Conservation (phyloP, 2,113 vertebrate genomes). For the Corydoras maculifer region DNA sequence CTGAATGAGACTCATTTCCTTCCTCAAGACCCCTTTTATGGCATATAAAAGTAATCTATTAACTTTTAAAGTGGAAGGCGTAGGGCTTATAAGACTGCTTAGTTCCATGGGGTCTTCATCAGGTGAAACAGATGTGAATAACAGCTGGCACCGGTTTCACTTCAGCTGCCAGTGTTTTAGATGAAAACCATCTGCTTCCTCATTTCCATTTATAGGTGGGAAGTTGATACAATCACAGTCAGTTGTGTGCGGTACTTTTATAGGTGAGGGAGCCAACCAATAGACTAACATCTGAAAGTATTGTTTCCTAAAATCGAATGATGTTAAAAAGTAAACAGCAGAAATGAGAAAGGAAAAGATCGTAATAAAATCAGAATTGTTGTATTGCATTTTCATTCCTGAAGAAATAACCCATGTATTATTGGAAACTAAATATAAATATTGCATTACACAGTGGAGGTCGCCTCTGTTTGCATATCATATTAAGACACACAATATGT, state of each 20-base stretch:
- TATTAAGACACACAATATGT: too few species aligned
- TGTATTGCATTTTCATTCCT: too few species aligned
- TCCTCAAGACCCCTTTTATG: constrained; percentile 6
- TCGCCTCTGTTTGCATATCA: too few species aligned
- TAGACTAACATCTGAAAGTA: too few species aligned
- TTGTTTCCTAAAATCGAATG: too few species aligned
- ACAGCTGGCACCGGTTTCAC: constrained; percentile 16
- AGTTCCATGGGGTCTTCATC: constrained; percentile 15
- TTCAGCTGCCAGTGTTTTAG: constrained; percentile 13
- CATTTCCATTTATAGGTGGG: not conserved
- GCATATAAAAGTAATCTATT: constrained; percentile 22
- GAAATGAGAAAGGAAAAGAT: too few species aligned
- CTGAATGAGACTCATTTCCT: constrained; percentile 5
- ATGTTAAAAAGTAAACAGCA: too few species aligned
- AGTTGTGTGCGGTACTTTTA: not conserved
- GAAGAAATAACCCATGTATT: too few species aligned
- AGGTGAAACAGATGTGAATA: constrained; percentile 28
- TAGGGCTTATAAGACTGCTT: constrained; percentile 22
- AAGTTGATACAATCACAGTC: constrained; percentile 7
- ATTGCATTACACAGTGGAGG: too few species aligned
- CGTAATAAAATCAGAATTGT: too few species aligned
- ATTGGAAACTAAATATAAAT: too few species aligned
- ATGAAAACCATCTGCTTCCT: constrained; percentile 1
- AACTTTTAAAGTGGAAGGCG: constrained; percentile 21
- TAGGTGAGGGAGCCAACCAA: not conserved